Conservation (phyloP, 1,140 invertebrate genomes). For the Vollenhovia emeryi region DNA sequence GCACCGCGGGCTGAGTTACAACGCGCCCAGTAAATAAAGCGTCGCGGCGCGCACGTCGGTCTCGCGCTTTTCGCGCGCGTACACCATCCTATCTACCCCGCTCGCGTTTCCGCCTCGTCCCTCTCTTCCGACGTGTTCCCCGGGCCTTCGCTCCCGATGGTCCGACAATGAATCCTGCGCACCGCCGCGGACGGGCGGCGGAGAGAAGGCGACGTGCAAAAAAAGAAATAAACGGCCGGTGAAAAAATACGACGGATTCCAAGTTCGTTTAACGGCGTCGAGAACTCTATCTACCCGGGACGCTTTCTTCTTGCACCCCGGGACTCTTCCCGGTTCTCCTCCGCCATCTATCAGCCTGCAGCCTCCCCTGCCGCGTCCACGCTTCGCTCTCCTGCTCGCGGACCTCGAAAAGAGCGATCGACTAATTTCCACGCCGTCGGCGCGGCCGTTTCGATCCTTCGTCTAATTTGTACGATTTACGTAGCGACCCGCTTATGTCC, state of each 20-base stretch:
- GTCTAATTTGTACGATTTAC: conserved; percentile 61
- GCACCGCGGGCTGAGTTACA: conserved; percentile 54
- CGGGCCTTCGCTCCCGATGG: conserved; percentile 31
- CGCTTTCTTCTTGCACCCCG: conserved; percentile 32
- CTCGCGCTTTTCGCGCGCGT: conserved; percentile 60
- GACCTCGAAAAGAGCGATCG: conserved; percentile 41
- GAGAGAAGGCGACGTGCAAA: conserved; percentile 41
- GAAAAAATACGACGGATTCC: conserved; percentile 72
- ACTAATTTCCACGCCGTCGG: conserved; percentile 67
- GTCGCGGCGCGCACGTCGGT: conserved; percentile 51
- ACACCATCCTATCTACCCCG: not conserved
- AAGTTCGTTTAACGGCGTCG: conserved; percentile 73
- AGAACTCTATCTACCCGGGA: conserved; percentile 62
- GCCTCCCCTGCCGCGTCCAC: not conserved
- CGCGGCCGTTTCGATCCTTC: conserved; percentile 44
- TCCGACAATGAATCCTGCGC: conserved; percentile 73
- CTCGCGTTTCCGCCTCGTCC: not conserved
- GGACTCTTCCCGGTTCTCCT: not conserved
- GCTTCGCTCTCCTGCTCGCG: conserved; percentile 34
- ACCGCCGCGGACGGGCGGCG: not conserved
- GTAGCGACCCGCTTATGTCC: conserved; percentile 5
- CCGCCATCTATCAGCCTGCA: conserved; percentile 16
- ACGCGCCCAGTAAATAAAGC: conserved; percentile 63
- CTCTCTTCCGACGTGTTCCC: not conserved
- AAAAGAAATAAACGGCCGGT: conserved; percentile 51